Evolutionary conservation across 2,888 invertebrate genomes (phyloP), one percentile per base, ranked within the genome.

Genomic region (Drosophila suboccidentalis): DNA sequence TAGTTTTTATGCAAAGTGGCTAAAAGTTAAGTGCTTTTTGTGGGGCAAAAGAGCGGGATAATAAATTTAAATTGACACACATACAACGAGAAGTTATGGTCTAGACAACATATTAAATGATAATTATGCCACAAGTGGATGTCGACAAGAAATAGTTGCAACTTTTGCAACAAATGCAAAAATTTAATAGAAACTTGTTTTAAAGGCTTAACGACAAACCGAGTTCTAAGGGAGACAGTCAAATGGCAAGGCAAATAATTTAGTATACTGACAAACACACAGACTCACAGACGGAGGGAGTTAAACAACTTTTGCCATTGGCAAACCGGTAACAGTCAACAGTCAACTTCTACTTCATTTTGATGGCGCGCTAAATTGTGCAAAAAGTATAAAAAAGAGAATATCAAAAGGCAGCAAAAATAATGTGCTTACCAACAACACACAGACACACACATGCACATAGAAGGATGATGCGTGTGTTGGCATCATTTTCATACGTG

Each of bases 311-410:
- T 71, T 71, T 63, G 64, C 82, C 66, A 64, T 50, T 70, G 82
- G 82, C 68, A 64, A 50, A 51, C 68, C 47, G 63, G 67, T 57
- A 60, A 72, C 75, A 75, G 61, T 63, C 63, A 57, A 73, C 49
- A 71, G 65, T 71, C 80, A 77, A 77, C 72, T 82, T 86, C 86
- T 70, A 67, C 80, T 80, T 83, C 83, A 80, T 77, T 80, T 75
- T 77, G 80, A 80, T 80, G 80, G 77, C 67, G 85, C 72, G 82
- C 72, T 82, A 87, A 82, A 85, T 87, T 82, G 82, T 71, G 79
- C 78, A 82, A 87, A 83, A 73, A 63, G 74, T 62, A 66, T 62
- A 72, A 64, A 75, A 53, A 53, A 65, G 59, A 38, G 38, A 59
- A 80, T 86, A 82, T 77, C 68, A 83, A 74, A 83, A 80, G 74